Base-by-base conservation (phyloP, 2,888 invertebrate species). In the Stramonita haemastoma region DNA sequence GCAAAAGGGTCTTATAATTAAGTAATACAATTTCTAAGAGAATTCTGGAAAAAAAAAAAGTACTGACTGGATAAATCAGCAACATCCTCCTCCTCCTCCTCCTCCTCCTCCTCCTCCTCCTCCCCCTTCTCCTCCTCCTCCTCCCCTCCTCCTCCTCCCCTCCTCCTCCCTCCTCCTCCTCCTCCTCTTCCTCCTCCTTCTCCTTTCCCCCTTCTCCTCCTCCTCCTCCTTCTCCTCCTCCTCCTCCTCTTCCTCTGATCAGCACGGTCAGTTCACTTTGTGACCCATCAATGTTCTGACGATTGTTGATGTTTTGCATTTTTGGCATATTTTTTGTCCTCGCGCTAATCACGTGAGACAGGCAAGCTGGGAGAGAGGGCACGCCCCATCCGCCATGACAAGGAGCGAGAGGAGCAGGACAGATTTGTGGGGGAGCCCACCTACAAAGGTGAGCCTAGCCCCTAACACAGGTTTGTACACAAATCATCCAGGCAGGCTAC, bases 351-450 rank as follows among this genome's bases (percentile, higher is more conserved):
- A 15, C 34, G 34, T 29, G 29, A n/a, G 13, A 46, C 73, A 88
- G 88, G 84, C 29, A 60, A 22, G 83, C 19, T 26, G 8, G 89
- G 89, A 29, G 89, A 90, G 60, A 87, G 90, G 60, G 81, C 89
- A 0, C 79, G 83, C 81, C 89, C 90, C 13, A 93, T 94, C 77
- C 93, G 93, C 89, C 94, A 93, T 77, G 94, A 95, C 56, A 93
- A 92, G 17, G 92, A 92, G 70, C 91, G 94, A 86, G 92, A 92
- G 79, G 86, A 93, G 11, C 92, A 93, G 17, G 95, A 94, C 32
- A 94, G 92, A 91, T 96, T 96, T 93, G 94, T 95, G 89, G 96
- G 96, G 22, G 95, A 95, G 90, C 96, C 96, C 70, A 96, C 96
- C 15, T 96, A 96, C 90, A 94, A 92, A 94, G 90, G 96, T 96